Conservation (phyloP, 53 echinoderm and acorn worm species). For the Pentamera pediparva region DNA sequence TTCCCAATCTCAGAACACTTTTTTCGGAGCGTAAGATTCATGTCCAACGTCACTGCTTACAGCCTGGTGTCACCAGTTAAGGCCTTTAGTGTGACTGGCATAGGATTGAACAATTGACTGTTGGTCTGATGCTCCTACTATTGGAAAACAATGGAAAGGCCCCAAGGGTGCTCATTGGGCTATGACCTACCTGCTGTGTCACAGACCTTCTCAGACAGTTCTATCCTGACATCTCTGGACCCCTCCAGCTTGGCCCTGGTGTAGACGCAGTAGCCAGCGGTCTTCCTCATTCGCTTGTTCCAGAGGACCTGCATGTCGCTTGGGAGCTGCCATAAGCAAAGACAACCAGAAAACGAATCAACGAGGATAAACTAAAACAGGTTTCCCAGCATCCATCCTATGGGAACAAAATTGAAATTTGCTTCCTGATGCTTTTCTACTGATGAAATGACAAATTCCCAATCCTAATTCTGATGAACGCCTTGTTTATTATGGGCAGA, state of each 20-base stretch:
- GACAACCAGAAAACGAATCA: not conserved
- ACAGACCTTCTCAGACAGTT: slow-evolving; percentile 93
- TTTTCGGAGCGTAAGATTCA: no score
- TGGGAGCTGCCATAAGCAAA: slow-evolving; percentile 78
- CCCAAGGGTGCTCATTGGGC: not conserved
- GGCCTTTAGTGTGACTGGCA: no score
- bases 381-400: no score
- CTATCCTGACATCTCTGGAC: slow-evolving; percentile 60
- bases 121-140: no score
- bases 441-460: not conserved
- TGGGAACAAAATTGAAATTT: no score
- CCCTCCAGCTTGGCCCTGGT: slow-evolving; percentile 41
- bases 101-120: no score
- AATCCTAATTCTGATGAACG: not conserved
- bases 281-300: slow-evolving; percentile 93
- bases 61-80: no score
- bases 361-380: not conserved
- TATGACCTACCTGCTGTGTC: slow-evolving; percentile 79
- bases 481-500: not conserved
- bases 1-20: no score
- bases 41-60: no score
- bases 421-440: no score
- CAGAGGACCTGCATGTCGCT: slow-evolving; percentile 75
- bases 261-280: slow-evolving; percentile 95
- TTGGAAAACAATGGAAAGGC: not conserved